A percentile compares a stretch with the other conserved stretches of the same genome.
These are phyloP conservation scores for Exephanes ischioxanthus DNA, from an alignment of 2,888 invertebrate genomes.

Conservation along the genomic window DNA sequence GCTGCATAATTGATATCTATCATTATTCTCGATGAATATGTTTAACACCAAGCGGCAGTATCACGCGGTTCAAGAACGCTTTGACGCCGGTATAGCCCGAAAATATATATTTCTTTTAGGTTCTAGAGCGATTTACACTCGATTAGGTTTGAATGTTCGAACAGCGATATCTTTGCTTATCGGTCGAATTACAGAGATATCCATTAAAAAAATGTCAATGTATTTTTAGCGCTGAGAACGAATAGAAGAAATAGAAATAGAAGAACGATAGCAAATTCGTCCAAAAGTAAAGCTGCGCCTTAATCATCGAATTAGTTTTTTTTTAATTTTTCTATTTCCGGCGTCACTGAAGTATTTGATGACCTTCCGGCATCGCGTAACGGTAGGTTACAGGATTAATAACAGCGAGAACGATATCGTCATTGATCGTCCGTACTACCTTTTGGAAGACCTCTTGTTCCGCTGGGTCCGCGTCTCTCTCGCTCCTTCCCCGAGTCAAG, in stretches of 20 bases:
- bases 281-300: background rate
- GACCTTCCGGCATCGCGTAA: background rate
- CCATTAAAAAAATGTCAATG: background rate
- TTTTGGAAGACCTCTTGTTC: conserved; percentile 2
- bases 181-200: background rate
- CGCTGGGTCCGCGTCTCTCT: background rate
- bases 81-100: no score
- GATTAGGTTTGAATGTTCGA: background rate
- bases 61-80: background rate
- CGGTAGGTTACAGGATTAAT: background rate
- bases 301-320: no score
- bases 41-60: background rate
- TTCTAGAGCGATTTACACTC: background rate
- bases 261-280: background rate
- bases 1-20: background rate
- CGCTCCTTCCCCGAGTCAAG: background rate
- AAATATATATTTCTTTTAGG: background rate
- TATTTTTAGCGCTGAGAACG: background rate
- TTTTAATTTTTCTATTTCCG: background rate
- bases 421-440: background rate
- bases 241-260: background rate
- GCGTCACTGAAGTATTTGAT: background rate
- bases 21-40: background rate
- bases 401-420: background rate
- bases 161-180: background rate